Base-by-base conservation (phyloP, 1,140 invertebrate species). In the Samia ricini region DNA sequence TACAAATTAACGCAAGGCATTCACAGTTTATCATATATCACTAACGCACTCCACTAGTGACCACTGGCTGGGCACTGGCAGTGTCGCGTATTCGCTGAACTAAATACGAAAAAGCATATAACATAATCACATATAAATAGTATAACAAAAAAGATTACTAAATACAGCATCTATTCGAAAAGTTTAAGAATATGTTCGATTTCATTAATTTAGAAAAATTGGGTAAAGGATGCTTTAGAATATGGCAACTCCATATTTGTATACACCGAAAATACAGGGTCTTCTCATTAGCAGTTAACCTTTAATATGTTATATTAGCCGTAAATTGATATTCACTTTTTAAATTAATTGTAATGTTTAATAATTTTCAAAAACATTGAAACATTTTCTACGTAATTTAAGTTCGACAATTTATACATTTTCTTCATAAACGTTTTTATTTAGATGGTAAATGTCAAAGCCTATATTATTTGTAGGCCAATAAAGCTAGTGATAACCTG, bases 1-100 rank as follows among this genome's bases (percentile, higher is more conserved):
- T 60, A 64, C 50, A 69, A 51, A 66, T 64, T 69, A 69, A 63
- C 54, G 60, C 42, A 66, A 67, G 61, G 68, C 64, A 63, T 70
- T 70, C 68, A 70, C 68, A 70, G 68, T 70, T 55, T 56, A 59
- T 66, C 54, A 63, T 63, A 67, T 70, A 70, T 70, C 68, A 69
- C 64, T 61, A 52, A 21, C 56, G 36, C 56, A 18, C 4, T 23
- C 15, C 26, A n/a, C 18, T 10, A 33, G 26, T 42, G 21, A 29
- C 22, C 20, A 24, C 20, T 18, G n/a, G 26, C 7, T 36, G 33
- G 33, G 2, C 33, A 42, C 33, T 42, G 33, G 20, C 56, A 19
- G 54, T 24, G 24, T n/a, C 6, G 10, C 18, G 20, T 33, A 33
- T 18, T 36, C 24, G 33, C 26, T 33, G 24, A 42, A 33, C n/a